Conservation (phyloP, 2,113 vertebrate genomes). For the Pluvianellus socialis region DNA sequence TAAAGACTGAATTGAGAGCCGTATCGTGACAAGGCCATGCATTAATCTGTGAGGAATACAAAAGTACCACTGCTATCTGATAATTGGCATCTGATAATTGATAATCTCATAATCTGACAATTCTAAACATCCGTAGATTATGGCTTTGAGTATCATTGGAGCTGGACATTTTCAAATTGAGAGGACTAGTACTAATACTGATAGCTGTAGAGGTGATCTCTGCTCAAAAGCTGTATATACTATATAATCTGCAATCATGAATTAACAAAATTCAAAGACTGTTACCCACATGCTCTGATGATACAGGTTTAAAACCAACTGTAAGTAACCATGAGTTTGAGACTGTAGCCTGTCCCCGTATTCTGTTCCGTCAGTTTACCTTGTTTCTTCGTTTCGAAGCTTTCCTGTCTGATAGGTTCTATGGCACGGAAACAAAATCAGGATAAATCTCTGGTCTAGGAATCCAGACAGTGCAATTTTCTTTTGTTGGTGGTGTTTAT, state of each 20-base stretch:
- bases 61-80: not conserved
- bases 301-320: not conserved
- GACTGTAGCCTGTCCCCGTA: not conserved
- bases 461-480: not conserved
- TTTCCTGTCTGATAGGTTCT: not conserved
- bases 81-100: not conserved
- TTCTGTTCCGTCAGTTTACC: not conserved
- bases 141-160: not conserved
- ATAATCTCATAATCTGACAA: not conserved
- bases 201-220: not conserved
- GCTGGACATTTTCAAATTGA: not conserved
- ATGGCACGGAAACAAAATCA: not conserved
- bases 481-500: not conserved
- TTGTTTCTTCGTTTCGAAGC: not conserved
- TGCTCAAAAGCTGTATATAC: not conserved
- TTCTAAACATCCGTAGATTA: not conserved
- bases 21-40: rapidly evolving
- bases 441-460: not conserved
- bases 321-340: not conserved
- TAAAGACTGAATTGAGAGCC: not conserved
- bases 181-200: not conserved
- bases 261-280: not conserved
- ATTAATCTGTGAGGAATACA: not conserved
- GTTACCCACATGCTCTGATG: not conserved
- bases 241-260: not conserved